Evolutionary conservation across 2,113 vertebrate genomes (phyloP).

Genomic region (Microtus montanus): DNA sequence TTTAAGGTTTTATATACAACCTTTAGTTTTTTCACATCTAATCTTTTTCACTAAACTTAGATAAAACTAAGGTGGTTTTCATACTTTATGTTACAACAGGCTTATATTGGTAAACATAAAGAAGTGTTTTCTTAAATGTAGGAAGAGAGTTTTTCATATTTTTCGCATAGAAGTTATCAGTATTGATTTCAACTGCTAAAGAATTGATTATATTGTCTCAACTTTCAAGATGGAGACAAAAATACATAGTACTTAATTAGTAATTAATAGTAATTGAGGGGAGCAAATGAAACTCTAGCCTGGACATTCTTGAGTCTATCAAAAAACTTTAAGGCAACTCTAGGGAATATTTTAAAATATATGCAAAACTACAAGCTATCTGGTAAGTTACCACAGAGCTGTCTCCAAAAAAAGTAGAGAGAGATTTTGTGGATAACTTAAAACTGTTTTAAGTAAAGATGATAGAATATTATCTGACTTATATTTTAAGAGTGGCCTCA

Average conservation of each 20-base stretch:
- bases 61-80: not conserved
- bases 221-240: not conserved
- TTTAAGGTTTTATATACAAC: not conserved
- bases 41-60: not conserved
- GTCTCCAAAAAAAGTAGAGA: not conserved
- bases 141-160: not conserved
- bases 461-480: not conserved
- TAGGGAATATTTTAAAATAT: not conserved
- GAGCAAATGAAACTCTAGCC: not conserved
- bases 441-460: not conserved
- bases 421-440: not conserved
- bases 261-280: not conserved
- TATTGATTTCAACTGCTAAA: slow-evolving; percentile 42
- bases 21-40: not conserved
- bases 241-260: not conserved
- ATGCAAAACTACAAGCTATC: not conserved
- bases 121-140: not conserved
- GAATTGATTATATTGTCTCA: slow-evolving; percentile 21
- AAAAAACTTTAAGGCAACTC: not conserved
- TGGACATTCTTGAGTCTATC: not conserved
- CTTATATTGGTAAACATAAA: slow-evolving; percentile 1
- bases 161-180: not conserved
- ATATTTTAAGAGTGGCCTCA: not conserved
- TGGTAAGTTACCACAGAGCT: not conserved
- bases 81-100: not conserved